These are phyloP conservation scores for Sycobia sp. DNA, from an alignment of 1,140 invertebrate genomes.

Conservation along the genomic window DNA sequence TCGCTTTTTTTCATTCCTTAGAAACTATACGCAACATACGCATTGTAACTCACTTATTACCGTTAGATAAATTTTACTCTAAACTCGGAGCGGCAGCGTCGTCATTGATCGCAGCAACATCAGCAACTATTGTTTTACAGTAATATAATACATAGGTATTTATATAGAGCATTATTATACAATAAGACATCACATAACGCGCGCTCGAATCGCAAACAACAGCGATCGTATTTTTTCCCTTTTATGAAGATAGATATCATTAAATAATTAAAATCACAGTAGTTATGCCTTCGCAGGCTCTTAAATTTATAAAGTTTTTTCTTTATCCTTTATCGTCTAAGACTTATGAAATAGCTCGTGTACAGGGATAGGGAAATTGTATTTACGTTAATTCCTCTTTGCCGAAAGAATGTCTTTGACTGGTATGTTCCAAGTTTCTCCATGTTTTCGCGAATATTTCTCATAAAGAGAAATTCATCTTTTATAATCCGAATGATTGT, in stretches of 20 bases:
- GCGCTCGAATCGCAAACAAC: conserved; percentile 38
- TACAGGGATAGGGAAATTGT: conserved; percentile 45
- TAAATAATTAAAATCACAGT: conserved; percentile 65
- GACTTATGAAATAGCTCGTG: conserved; percentile 56
- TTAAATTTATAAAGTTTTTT: conserved; percentile 58
- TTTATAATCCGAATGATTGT: conserved; percentile 10
- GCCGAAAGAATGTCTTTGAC: conserved; percentile 24
- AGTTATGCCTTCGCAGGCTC: conserved; percentile 62
- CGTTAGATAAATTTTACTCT: conserved; percentile 31
- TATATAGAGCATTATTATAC: conserved; percentile 62
- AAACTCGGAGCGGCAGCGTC: conserved; percentile 41
- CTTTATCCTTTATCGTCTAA: conserved; percentile 50
- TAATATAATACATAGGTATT: conserved; percentile 62
- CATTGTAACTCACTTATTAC: conserved; percentile 35
- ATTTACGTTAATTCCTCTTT: conserved; percentile 27
- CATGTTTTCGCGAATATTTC: conserved; percentile 19
- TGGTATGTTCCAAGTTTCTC: conserved; percentile 34
- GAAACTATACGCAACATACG: conserved; percentile 34
- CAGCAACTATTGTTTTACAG: conserved; percentile 53
- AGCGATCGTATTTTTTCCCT: conserved; percentile 49
- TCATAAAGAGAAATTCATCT: conserved; percentile 19
- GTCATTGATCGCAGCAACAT: conserved; percentile 48
- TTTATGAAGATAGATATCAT: conserved; percentile 57
- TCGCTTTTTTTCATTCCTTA: conserved; percentile 27
- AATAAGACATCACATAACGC: conserved; percentile 63